These are phyloP conservation scores for Amyelois transitella DNA, from an alignment of 1,140 invertebrate species.

Conservation along the genomic window DNA sequence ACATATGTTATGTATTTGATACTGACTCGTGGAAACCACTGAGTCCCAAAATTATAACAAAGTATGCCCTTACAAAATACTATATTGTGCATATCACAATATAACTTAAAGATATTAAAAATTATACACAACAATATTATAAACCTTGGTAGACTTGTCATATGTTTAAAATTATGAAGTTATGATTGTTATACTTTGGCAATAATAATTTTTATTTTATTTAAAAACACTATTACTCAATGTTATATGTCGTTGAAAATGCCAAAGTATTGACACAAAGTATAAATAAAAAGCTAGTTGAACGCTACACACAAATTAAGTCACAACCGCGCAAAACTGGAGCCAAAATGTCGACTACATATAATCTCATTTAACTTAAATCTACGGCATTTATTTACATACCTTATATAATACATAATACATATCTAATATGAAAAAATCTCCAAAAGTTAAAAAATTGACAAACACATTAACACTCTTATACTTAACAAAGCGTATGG, in stretches of 20 bases:
- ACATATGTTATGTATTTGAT: too few relatives aligned
- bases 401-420: constrained; percentile 50
- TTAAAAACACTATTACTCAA: too few relatives aligned
- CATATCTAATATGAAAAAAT: constrained; percentile 49
- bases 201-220: background rate
- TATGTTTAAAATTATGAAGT: background rate
- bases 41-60: background rate
- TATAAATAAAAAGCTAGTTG: constrained; percentile 13
- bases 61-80: background rate
- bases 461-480: constrained; percentile 71
- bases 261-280: background rate
- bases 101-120: background rate
- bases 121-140: background rate
- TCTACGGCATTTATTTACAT: constrained; percentile 53
- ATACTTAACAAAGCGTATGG: constrained; percentile 71
- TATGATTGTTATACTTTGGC: background rate
- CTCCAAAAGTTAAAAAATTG: constrained; percentile 67
- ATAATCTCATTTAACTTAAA: constrained; percentile 56
- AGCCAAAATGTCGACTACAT: constrained; percentile 20
- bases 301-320: constrained; percentile 15
- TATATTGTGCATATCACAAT: background rate
- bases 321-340: constrained; percentile 28
- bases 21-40: too few relatives aligned
- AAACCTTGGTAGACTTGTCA: background rate
- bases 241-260: background rate